A percentile compares a stretch with the other conserved stretches of the same genome.
These are phyloP conservation scores for Orussus abietinus DNA, from an alignment of 1,140 invertebrate genomes.

Conservation along the genomic window DNA sequence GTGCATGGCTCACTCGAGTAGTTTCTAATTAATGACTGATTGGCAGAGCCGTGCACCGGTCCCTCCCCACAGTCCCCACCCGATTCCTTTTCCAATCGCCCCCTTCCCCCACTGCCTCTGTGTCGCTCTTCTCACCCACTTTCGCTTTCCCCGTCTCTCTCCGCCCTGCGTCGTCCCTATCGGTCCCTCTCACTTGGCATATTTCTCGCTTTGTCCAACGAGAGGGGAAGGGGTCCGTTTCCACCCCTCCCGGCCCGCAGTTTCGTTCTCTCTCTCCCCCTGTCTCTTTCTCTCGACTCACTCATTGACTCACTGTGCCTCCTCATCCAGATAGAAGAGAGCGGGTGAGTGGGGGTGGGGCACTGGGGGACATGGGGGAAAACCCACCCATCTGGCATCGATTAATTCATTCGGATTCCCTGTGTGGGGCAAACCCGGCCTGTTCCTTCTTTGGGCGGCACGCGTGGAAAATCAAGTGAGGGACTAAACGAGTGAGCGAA, in stretches of 20 bases:
- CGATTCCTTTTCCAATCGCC: conserved; percentile 22
- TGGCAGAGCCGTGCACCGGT: conserved; percentile 20
- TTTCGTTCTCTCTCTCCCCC: no score
- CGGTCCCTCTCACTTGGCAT: not conserved
- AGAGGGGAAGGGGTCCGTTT: no score
- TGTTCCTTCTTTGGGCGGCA: conserved; percentile 13
- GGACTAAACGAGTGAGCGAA: not conserved
- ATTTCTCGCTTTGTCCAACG: no score
- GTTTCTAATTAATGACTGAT: conserved; percentile 41
- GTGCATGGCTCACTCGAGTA: conserved; percentile 23
- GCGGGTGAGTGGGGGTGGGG: no score
- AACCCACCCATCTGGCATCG: conserved; percentile 32
- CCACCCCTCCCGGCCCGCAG: conserved; percentile 15
- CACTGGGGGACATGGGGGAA: no score
- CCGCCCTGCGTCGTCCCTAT: conserved; percentile 5
- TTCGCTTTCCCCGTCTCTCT: not conserved
- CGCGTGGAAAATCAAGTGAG: conserved; percentile 18
- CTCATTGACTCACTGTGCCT: no score
- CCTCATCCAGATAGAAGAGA: no score
- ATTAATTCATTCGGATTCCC: conserved; percentile 28
- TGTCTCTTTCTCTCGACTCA: no score
- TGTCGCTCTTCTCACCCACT: not conserved
- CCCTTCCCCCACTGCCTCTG: conserved; percentile 10
- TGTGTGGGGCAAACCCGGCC: conserved; percentile 12
- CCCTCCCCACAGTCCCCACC: conserved; percentile 21